phyloP scores from a whole-genome alignment of 2,888 invertebrate species.

The Nymphalis c-album region DNA sequence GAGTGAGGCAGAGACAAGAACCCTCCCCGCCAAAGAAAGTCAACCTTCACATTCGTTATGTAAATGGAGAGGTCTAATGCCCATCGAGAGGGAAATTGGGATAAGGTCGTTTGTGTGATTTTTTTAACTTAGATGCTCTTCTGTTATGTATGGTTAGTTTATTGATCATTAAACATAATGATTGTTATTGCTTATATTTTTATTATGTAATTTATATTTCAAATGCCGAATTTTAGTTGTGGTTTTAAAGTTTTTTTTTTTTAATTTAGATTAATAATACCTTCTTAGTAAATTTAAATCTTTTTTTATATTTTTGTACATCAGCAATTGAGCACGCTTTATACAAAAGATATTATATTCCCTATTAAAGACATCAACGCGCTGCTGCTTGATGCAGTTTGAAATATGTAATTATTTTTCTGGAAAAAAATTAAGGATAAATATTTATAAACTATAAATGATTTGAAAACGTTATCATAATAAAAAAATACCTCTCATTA shows the following conservation, averaged over 20 bases:
- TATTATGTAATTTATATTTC: neutral
- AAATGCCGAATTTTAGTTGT: too few species aligned
- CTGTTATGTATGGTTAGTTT: slow-evolving; percentile 1
- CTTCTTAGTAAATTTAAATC: too few species aligned
- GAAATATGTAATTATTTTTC: too few species aligned
- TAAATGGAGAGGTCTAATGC: slow-evolving; percentile 57
- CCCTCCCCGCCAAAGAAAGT: slow-evolving; percentile 73
- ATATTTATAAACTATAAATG: too few species aligned
- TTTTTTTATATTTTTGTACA: neutral
- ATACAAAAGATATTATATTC: too few species aligned
- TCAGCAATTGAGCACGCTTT: neutral
- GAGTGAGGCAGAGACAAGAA: slow-evolving; percentile 61
- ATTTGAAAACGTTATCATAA: too few species aligned
- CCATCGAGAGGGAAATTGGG: slow-evolving; percentile 43
- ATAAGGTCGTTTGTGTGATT: slow-evolving; percentile 43
- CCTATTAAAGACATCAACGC: slow-evolving; percentile 29
- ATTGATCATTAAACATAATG: neutral
- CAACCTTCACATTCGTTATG: slow-evolving; percentile 78
- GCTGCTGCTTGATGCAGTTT: neutral
- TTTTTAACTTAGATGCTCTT: slow-evolving; percentile 11
- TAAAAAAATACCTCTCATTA: too few species aligned
- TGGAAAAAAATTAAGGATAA: too few species aligned
- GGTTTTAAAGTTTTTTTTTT: neutral
- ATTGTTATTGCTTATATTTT: neutral
- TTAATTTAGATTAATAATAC: too few species aligned